These are phyloP conservation scores for Drosophila eugracilis DNA, from an alignment of 1,140 invertebrate species.

Conservation along the genomic window DNA sequence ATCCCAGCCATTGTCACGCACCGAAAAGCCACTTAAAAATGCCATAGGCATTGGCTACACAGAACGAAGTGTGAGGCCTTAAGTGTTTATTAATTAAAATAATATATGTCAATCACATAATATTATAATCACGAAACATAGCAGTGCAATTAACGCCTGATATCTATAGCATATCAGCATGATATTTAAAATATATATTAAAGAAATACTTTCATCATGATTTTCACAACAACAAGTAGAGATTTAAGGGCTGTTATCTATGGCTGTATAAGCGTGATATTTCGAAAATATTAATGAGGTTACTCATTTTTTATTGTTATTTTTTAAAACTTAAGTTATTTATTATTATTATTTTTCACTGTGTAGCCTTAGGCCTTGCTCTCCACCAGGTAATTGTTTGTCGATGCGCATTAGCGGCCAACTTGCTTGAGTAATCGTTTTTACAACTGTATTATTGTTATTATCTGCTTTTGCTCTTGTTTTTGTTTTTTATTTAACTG, in stretches of 20 bases:
- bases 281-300: neutral
- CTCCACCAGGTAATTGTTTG: constrained; percentile 7
- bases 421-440: constrained; percentile 22
- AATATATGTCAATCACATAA: too few relatives aligned
- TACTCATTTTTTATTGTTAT: neutral
- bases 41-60: constrained; percentile 7
- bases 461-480: constrained; percentile 21
- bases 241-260: neutral
- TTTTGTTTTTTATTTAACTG: constrained; percentile 21
- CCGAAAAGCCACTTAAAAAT: neutral
- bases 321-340: neutral
- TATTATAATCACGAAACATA: neutral
- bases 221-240: neutral
- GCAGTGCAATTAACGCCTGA: neutral
- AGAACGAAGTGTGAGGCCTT: neutral
- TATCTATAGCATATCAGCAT: neutral
- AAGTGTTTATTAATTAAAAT: neutral
- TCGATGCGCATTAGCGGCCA: constrained; percentile 22
- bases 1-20: constrained; percentile 42
- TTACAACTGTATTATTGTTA: constrained; percentile 17
- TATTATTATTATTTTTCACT: too few relatives aligned
- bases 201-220: neutral
- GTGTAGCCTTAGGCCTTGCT: constrained; percentile 7
- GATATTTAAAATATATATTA: neutral
- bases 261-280: neutral